A percentile compares a stretch with the other conserved stretches of the same genome.
Conservation (phyloP, 1,140 invertebrate genomes). For the Paralvinella palmiformis region DNA sequence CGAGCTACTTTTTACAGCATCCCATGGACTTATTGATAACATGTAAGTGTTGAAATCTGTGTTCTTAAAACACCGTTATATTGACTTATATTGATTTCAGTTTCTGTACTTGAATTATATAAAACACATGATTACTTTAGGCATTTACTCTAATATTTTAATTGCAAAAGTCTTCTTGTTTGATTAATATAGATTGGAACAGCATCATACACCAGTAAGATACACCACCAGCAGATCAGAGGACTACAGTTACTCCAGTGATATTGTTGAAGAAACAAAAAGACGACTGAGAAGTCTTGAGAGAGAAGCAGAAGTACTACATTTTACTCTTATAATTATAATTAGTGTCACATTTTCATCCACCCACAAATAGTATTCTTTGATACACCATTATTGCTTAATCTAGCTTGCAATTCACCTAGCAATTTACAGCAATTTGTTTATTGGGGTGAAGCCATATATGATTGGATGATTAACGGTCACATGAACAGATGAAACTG, state of each 20-base stretch:
- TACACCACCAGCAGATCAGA: slow-evolving; percentile 21
- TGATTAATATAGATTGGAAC: slow-evolving; percentile 31
- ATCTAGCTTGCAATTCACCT: background rate
- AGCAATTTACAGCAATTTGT: background rate
- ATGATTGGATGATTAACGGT: too few species aligned
- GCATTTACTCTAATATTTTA: background rate
- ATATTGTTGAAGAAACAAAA: slow-evolving; percentile 39
- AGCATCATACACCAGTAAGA: background rate
- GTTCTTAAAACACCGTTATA: too few species aligned
- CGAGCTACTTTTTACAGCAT: too few species aligned
- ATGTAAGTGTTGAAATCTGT: too few species aligned
- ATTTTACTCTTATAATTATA: background rate
- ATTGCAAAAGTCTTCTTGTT: background rate
- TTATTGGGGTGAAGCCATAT: background rate
- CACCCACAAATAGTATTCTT: too few species aligned
- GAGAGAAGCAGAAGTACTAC: slow-evolving; percentile 39
- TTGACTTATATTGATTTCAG: background rate
- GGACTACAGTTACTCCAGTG: slow-evolving; percentile 32
- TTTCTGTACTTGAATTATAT: background rate
- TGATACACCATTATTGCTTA: too few species aligned
- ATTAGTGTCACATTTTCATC: background rate
- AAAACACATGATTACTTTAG: background rate
- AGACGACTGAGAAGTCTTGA: slow-evolving; percentile 40
- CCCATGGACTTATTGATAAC: too few species aligned
- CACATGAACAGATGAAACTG: too few species aligned